Evolutionary conservation across 2,113 vertebrate genomes (phyloP), one percentile per base, ranked within the genome.

Genomic region (Sialia sialis): DNA sequence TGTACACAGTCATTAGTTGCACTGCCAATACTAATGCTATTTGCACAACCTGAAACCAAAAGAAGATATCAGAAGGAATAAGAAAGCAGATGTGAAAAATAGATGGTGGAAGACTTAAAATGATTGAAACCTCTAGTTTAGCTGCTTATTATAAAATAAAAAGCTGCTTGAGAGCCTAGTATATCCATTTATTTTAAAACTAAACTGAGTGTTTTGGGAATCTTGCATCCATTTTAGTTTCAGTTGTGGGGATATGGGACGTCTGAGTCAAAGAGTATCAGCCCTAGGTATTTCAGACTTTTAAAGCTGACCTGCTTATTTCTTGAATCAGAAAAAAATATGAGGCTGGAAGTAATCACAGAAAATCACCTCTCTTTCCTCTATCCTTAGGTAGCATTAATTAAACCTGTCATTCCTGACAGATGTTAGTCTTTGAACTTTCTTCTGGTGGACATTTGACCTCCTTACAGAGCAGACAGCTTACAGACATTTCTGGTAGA

Each of bases 211-310:
- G 22, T 69, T 88, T 46, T 52, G 9, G 46, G n/a, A 79, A 34
- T 49, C 29, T 43, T 85, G 27, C 7, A 32, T 62, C 48, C 7
- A 5, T 63, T 82, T 78, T 29, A 23, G 17, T 85, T 23, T 5
- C 43, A 34, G 34, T 67, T 85, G 67, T 1, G 1, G 10, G 54
- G 29, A 38, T 72, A 55, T 1, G 1, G n/a, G 55, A 81, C 0
- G 2, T 32, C 16, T 34, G 23, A 79, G 79, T 76, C 12, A 38
- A 66, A 43, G 81, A 62, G 6, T 74, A 26, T n/a, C 41, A 48
- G 39, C 14, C 39, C 43, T 80, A 13, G 8, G 29, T 78, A 55
- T 81, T 89, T 62, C 39, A 51, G 5, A 34, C 46, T 86, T 94
- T 63, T 30, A 58, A 70, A 67, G 11, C 23, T 60, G 26, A 60